Conservation (phyloP, 2,797 vertebrate genomes). For the Lepus oiostolus region DNA sequence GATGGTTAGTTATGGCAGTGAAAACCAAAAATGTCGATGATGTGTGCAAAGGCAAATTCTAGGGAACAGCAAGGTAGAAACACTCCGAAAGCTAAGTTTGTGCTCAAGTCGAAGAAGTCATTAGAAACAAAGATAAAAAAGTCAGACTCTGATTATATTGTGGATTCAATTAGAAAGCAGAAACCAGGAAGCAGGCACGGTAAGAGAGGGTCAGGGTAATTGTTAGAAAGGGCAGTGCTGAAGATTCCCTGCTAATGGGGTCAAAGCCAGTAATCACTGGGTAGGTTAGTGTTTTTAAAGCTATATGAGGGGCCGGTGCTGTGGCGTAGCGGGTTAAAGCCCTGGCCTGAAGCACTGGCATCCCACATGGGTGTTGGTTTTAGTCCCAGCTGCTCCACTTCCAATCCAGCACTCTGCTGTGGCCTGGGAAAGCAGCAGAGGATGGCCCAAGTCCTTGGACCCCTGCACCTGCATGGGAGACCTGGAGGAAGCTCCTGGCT, state of each 20-base stretch:
- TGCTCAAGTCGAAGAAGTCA: neutral
- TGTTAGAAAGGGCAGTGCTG: neutral
- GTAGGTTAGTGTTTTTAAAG: neutral
- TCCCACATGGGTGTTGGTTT: too few relatives aligned
- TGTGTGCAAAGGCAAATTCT: neutral
- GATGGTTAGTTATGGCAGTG: neutral
- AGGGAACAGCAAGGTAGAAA: neutral
- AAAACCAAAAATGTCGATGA: neutral
- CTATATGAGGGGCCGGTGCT: too few relatives aligned
- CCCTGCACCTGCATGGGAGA: too few relatives aligned
- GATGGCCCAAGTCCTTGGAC: too few relatives aligned
- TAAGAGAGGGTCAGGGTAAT: neutral
- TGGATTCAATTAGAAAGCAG: neutral
- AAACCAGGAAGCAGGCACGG: neutral
- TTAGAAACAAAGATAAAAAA: constrained; percentile 1
- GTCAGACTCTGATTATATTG: neutral
- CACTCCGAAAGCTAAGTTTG: neutral
- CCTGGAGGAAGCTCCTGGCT: too few relatives aligned
- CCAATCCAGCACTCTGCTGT: too few relatives aligned
- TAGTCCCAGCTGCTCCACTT: too few relatives aligned
- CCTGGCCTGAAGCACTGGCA: too few relatives aligned
- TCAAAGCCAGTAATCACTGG: neutral
- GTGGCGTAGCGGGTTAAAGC: too few relatives aligned
- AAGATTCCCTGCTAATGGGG: neutral
- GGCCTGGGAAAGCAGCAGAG: too few relatives aligned